Evolutionary conservation across 2,113 vertebrate species (phyloP).

Genomic region (Perccottus glenii): DNA sequence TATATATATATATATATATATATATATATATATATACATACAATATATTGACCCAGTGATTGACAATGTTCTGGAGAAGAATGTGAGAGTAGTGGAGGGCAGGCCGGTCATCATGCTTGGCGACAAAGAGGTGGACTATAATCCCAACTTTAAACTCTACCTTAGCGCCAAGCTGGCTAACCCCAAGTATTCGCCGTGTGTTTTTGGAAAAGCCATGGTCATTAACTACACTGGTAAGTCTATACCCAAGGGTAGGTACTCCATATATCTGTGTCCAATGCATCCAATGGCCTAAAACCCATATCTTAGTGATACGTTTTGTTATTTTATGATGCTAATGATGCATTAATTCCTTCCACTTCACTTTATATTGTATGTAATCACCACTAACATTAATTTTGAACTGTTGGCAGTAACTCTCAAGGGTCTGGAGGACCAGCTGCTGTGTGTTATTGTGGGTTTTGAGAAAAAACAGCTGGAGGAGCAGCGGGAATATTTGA

Average conservation of each 20-base stretch:
- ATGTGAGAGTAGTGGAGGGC: conserved; percentile 84
- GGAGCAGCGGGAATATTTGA: conserved; percentile 89
- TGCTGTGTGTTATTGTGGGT: conserved; percentile 91
- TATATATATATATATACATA: too few species aligned
- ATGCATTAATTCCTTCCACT: background rate
- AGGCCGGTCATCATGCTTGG: conserved; percentile 87
- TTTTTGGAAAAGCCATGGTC: conserved; percentile 96
- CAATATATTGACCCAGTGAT: conserved; percentile 96
- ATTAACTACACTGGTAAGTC: conserved; percentile 95
- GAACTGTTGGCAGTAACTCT: conserved; percentile 83
- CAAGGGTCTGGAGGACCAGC: conserved; percentile 94
- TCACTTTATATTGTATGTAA: conserved; percentile 6
- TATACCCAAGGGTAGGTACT: background rate
- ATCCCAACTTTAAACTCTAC: conserved; percentile 91
- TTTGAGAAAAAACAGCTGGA: conserved; percentile 91
- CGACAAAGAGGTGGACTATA: conserved; percentile 95
- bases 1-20: too few species aligned
- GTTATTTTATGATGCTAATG: too few species aligned
- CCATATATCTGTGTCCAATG: too few species aligned
- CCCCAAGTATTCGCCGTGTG: conserved; percentile 89
- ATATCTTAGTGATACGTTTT: too few species aligned
- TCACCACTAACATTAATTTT: background rate
- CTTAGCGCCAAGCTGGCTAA: conserved; percentile 94
- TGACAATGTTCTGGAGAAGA: conserved; percentile 92
- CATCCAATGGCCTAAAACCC: too few species aligned